Base-by-base conservation (phyloP, 2,888 invertebrate species). In the Sarcophaga caerulescens region DNA sequence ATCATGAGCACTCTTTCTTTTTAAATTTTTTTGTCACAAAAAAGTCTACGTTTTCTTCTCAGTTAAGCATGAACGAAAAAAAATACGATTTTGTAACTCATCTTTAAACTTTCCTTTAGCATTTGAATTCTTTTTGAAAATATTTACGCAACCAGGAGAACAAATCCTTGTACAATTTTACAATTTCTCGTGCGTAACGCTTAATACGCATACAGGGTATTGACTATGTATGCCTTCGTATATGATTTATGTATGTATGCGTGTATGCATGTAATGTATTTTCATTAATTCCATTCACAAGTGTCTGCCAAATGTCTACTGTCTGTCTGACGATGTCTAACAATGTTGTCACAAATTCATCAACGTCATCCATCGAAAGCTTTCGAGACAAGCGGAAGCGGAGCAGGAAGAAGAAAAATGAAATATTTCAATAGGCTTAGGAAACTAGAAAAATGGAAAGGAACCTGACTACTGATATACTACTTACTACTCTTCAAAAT, bases 281-380 rank as follows among this genome's bases (percentile, higher is more conserved):
- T 23, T 14, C 47, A 47, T 12, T 0, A 47, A 10, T 63, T n/a
- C n/a, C n/a, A 1, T 60, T 74, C 68, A 17, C 3, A 69, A 74
- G 65, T 60, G 74, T 81, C 71, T 81, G 21, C 65, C 70, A 81
- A 81, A 71, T 74, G 77, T 85, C 85, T 85, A 81, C 74, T 60
- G 60, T 74, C 70, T 76, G 66, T 10, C 35, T 35, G 35, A 35
- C 35, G 10, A 8, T 2, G 52, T 52, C 52, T 52, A 52, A 52
- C 52, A 17, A 52, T 52, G 17, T 44, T 78, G 81, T 81, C 81
- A 81, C 78, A 85, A 85, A 85, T 85, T 85, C 78, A 85, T 81
- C 85, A 85, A 85, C 21, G 81, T 74, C 81, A 81, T 65, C 44
- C 81, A 81, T 70, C 25, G 69, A 70, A 52, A 78, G 12, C 66